A percentile compares a stretch with the other conserved stretches of the same genome.
Evolutionary conservation across 2,797 vertebrate species (phyloP).

Genomic region (Picus viridis): DNA sequence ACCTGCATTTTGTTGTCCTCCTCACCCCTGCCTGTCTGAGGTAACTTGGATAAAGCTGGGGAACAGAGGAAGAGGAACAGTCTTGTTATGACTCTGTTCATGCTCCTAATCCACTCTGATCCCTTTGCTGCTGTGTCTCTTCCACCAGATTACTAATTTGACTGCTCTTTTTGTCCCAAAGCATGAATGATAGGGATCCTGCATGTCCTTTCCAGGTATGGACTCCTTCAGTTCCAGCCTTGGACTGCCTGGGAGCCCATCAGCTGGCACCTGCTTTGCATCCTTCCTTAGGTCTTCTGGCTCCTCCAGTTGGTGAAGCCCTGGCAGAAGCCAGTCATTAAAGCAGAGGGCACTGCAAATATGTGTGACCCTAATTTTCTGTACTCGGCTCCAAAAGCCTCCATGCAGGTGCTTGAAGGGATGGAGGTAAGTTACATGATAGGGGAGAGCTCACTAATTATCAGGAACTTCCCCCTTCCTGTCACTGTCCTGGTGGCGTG

Average conservation of each 20-base stretch:
- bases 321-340: background rate
- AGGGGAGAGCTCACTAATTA: background rate
- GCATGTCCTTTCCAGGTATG: slow-evolving; percentile 17
- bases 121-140: background rate
- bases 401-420: background rate
- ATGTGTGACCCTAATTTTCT: background rate
- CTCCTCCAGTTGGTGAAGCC: background rate
- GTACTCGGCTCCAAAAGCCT: background rate
- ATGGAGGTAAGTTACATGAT: background rate
- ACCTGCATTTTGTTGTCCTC: fast-evolving
- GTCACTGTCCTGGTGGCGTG: background rate
- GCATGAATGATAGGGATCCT: background rate
- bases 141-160: background rate
- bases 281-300: background rate
- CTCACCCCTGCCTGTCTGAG: background rate
- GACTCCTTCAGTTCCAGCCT: background rate
- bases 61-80: background rate
- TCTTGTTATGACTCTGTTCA: background rate
- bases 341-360: background rate
- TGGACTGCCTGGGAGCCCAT: background rate
- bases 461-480: background rate
- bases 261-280: background rate
- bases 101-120: background rate
- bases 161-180: background rate
- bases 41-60: background rate